Evolutionary conservation across 2,888 invertebrate species (phyloP).

Genomic region (Mimachlamys varia): DNA sequence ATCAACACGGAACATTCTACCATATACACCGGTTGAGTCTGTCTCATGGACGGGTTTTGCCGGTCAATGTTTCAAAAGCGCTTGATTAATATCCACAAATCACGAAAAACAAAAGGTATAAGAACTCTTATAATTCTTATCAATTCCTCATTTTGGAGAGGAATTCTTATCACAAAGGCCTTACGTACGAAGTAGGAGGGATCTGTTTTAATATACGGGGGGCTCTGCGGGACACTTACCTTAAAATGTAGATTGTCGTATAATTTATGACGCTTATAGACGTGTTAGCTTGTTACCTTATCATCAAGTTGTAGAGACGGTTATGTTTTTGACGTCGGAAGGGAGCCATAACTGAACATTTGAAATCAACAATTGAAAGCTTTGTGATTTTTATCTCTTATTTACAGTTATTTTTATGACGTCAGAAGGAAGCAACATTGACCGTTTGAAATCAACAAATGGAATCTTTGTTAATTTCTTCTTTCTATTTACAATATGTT

Average conservation of each 20-base stretch:
- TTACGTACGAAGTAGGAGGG: neutral
- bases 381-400: neutral
- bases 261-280: neutral
- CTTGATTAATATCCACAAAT: constrained; percentile 11
- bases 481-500: too few species aligned
- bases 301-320: neutral
- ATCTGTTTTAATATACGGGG: neutral
- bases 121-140: constrained; percentile 25
- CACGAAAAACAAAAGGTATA: constrained; percentile 26
- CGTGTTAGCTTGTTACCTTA: neutral
- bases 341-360: neutral
- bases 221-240: neutral
- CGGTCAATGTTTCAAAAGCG: constrained; percentile 28
- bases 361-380: neutral
- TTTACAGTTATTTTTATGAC: too few species aligned
- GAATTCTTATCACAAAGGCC: constrained; percentile 27
- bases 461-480: too few species aligned
- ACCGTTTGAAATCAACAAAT: too few species aligned
- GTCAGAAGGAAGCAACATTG: too few species aligned
- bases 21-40: constrained; percentile 31
- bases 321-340: neutral
- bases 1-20: neutral
- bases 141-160: constrained; percentile 7
- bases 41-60: constrained; percentile 20
- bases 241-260: constrained; percentile 17